Conservation (phyloP, 2,113 vertebrate genomes). For the Talpa occidentalis region DNA sequence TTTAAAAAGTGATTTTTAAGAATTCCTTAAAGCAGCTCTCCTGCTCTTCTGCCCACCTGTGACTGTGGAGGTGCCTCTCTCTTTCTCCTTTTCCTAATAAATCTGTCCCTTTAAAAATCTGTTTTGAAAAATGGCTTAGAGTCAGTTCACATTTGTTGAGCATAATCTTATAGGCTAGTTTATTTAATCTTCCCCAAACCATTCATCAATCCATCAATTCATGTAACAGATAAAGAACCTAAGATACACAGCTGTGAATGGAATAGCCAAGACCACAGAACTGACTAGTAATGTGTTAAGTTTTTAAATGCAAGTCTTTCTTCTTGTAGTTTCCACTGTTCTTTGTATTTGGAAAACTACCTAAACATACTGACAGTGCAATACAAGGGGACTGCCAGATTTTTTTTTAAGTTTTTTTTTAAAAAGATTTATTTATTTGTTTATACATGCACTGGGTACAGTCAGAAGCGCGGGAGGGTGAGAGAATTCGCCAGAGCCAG, state of each 20-base stretch:
- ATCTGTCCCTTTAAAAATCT: too few relatives aligned
- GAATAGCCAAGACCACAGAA: not conserved
- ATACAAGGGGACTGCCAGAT: not conserved
- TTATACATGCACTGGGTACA: too few relatives aligned
- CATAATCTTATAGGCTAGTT: not conserved
- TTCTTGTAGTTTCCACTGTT: not conserved
- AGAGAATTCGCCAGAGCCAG: too few relatives aligned
- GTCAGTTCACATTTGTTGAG: not conserved
- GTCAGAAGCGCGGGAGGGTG: too few relatives aligned
- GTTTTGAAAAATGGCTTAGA: not conserved
- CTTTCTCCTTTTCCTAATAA: too few relatives aligned
- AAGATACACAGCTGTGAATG: not conserved
- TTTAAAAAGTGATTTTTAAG: not conserved
- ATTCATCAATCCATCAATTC: not conserved
- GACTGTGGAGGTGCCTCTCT: too few relatives aligned
- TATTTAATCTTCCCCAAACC: slow-evolving; percentile 1
- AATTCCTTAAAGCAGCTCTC: not conserved
- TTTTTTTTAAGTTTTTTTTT: too few relatives aligned
- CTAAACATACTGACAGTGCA: not conserved
- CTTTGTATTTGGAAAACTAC: not conserved
- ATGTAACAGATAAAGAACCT: not conserved
- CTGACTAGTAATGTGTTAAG: not conserved
- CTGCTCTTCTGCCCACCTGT: too few relatives aligned
- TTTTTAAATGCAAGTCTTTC: not conserved
- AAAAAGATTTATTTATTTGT: too few relatives aligned